Conservation (phyloP, 2,888 invertebrate genomes). For the Ellobium chinense region DNA sequence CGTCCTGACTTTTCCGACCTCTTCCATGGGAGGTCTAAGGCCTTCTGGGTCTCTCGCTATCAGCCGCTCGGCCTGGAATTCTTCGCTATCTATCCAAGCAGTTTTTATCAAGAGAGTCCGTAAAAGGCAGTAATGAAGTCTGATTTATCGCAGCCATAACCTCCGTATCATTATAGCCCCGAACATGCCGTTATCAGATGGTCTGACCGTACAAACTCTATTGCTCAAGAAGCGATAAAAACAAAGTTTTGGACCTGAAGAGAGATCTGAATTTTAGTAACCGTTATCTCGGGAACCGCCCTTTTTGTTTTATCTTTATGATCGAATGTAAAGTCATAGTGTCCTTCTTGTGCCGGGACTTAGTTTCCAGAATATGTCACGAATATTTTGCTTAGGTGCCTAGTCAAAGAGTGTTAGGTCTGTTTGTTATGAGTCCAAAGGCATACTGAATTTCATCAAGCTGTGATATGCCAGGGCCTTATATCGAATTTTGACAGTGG, state of each 20-base stretch:
- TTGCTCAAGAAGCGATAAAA: conserved; percentile 40
- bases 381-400: no score
- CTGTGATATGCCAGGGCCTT: no score
- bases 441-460: no score
- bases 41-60: conserved; percentile 10
- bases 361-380: no score
- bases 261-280: not conserved
- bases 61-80: conserved; percentile 34
- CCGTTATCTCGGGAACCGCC: conserved; percentile 24
- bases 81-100: conserved; percentile 32
- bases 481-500: no score
- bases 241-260: not conserved
- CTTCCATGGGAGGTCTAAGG: not conserved
- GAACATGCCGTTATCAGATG: conserved; percentile 35
- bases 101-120: conserved; percentile 36
- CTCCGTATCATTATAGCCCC: conserved; percentile 20
- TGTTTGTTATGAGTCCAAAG: no score
- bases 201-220: conserved; percentile 5
- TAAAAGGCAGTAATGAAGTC: conserved; percentile 40
- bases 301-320: conserved; percentile 35
- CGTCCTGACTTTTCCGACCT: not conserved
- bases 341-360: not conserved
- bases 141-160: conserved; percentile 47
- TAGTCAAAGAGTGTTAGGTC: no score
- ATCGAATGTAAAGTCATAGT: not conserved